phyloP scores from a whole-genome alignment of 2,888 invertebrate genomes.

The Catotricha subobsoleta region DNA sequence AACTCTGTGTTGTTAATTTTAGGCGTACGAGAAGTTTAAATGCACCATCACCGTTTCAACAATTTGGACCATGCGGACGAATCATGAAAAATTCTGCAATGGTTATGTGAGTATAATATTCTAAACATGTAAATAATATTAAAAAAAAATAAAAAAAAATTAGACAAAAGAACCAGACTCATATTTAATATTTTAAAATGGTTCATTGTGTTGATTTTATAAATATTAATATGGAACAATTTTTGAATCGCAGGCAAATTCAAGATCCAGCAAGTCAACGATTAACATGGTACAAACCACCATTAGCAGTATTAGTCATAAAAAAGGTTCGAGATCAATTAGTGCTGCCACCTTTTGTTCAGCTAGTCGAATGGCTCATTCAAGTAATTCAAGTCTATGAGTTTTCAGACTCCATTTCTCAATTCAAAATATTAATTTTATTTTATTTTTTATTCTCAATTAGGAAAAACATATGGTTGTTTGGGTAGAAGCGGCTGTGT shows the following conservation, averaged over 20 bases:
- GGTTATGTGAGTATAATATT: constrained; percentile 87
- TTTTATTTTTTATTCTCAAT: constrained; percentile 17
- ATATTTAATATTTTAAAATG: too few relatives aligned
- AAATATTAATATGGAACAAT: too few relatives aligned
- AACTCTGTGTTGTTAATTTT: too few relatives aligned
- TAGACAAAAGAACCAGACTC: too few relatives aligned
- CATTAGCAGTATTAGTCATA: constrained; percentile 88
- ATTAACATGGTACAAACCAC: constrained; percentile 92
- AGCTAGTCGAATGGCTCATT: constrained; percentile 83
- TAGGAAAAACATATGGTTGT: constrained; percentile 93
- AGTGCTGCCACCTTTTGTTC: constrained; percentile 77
- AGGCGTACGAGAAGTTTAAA: constrained; percentile 90
- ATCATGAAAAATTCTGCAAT: constrained; percentile 93
- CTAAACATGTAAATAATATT: too few relatives aligned
- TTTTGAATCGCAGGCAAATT: constrained; percentile 68
- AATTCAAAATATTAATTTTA: too few relatives aligned
- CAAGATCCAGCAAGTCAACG: constrained; percentile 95
- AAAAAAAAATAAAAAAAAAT: too few relatives aligned
- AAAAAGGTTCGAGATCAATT: constrained; percentile 88
- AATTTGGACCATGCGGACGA: constrained; percentile 95
- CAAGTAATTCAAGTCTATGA: constrained; percentile 37
- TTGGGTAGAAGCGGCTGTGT: constrained; percentile 78
- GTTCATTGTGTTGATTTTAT: too few relatives aligned
- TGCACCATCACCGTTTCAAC: constrained; percentile 89
- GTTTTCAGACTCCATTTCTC: background rate